A percentile compares a stretch with the other conserved stretches of the same genome.
phyloP scores from a whole-genome alignment of 1,140 invertebrate genomes.

The Centruroides sculpturatus region DNA sequence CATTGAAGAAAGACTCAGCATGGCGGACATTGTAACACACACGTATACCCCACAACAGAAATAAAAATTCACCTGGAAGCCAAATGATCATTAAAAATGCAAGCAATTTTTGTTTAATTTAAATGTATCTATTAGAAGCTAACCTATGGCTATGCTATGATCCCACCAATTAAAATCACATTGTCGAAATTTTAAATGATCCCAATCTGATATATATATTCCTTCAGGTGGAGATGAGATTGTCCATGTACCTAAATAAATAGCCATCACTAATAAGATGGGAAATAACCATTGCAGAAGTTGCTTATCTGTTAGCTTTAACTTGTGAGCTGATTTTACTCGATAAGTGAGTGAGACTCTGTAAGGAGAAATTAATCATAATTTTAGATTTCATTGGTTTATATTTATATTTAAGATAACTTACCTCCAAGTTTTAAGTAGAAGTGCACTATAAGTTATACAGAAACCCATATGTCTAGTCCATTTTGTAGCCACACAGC shows the following conservation, averaged over 20 bases:
- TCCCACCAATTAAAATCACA: slow-evolving; percentile 86
- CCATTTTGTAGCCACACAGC: slow-evolving; percentile 82
- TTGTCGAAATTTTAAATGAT: slow-evolving; percentile 61
- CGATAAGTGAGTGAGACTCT: slow-evolving; percentile 79
- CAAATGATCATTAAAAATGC: too few species aligned
- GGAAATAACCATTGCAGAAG: slow-evolving; percentile 80
- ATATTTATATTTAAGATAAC: neutral
- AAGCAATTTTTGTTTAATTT: too few species aligned
- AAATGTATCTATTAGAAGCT: slow-evolving; percentile 5
- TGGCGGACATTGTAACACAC: slow-evolving; percentile 79
- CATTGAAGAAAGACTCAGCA: slow-evolving; percentile 81
- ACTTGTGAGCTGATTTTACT: slow-evolving; percentile 81
- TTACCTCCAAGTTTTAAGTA: slow-evolving; percentile 73
- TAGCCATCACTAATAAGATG: slow-evolving; percentile 67
- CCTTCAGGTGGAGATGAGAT: slow-evolving; percentile 56
- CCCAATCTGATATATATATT: slow-evolving; percentile 54
- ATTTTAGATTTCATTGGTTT: neutral
- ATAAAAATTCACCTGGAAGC: slow-evolving; percentile 62
- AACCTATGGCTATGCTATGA: slow-evolving; percentile 69
- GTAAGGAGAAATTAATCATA: neutral
- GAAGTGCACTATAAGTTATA: slow-evolving; percentile 71
- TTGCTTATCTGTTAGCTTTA: slow-evolving; percentile 79
- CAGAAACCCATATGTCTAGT: slow-evolving; percentile 78
- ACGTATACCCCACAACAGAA: slow-evolving; percentile 75
- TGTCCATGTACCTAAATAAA: slow-evolving; percentile 78